A percentile compares a stretch with the other conserved stretches of the same genome.
Conservation (phyloP, 2,888 invertebrate species). For the Spilarctia lutea region DNA sequence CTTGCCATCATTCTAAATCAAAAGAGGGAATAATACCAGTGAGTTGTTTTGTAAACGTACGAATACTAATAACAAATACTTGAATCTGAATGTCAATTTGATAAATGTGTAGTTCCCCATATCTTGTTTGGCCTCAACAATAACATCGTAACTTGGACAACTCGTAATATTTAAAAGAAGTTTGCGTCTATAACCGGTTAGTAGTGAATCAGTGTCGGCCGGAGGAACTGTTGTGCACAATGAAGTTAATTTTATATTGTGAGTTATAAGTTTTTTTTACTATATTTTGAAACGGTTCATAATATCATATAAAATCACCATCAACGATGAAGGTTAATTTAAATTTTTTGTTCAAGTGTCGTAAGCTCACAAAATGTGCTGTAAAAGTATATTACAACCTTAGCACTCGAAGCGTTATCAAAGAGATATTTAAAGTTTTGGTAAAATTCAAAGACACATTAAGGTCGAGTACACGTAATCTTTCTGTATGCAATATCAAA, state of each 20-base stretch:
- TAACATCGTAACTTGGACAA: slow-evolving; percentile 35
- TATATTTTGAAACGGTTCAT: not conserved
- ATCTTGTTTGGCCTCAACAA: slow-evolving; percentile 22
- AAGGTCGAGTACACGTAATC: not conserved
- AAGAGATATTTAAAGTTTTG: not conserved
- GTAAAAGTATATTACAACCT: not conserved
- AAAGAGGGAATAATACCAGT: not conserved
- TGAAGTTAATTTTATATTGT: slow-evolving; percentile 61
- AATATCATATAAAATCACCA: not conserved
- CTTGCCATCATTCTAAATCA: not conserved
- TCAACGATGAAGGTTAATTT: not conserved
- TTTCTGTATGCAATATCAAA: not conserved
- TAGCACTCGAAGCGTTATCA: not conserved
- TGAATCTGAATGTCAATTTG: not conserved
- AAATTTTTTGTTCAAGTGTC: not conserved
- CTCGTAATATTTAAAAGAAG: slow-evolving; percentile 52
- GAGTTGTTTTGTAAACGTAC: not conserved
- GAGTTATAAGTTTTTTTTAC: slow-evolving; percentile 42
- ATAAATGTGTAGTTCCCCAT: not conserved
- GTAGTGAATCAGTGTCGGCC: slow-evolving; percentile 54
- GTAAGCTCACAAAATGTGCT: not conserved
- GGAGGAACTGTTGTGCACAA: slow-evolving; percentile 44
- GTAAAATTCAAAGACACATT: not conserved
- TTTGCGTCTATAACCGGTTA: slow-evolving; percentile 54
- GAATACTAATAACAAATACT: not conserved